Conservation (phyloP, 2,888 invertebrate genomes). For the Acronicta aceris region DNA sequence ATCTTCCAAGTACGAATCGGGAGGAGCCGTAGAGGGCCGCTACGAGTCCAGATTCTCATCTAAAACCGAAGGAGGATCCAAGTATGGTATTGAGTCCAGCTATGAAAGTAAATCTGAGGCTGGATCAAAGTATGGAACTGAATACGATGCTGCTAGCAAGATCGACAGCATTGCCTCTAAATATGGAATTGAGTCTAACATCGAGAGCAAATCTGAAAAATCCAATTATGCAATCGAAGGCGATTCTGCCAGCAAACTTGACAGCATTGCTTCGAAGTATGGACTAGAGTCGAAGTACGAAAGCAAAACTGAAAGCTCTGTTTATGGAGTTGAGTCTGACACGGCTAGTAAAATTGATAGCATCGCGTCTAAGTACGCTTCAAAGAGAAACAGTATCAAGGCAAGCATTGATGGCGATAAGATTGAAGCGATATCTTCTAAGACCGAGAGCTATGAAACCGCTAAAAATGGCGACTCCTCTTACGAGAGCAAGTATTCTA, state of each 20-base stretch:
- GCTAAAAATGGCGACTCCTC: constrained; percentile 71
- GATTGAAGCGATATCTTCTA: constrained; percentile 69
- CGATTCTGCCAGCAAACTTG: constrained; percentile 57
- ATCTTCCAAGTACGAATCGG: constrained; percentile 71
- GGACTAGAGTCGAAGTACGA: constrained; percentile 55
- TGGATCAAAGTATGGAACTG: constrained; percentile 69
- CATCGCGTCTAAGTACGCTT: constrained; percentile 66
- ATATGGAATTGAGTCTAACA: constrained; percentile 71
- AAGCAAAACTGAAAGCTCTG: constrained; percentile 49
- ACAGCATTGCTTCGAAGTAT: constrained; percentile 60
- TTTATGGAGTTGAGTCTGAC: constrained; percentile 54
- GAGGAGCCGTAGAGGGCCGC: constrained; percentile 75
- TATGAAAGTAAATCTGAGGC: constrained; percentile 72
- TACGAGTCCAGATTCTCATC: constrained; percentile 81
- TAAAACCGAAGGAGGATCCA: constrained; percentile 55
- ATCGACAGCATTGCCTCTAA: constrained; percentile 73
- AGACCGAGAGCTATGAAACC: constrained; percentile 72
- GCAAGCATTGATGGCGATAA: constrained; percentile 70
- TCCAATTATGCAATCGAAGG: constrained; percentile 56
- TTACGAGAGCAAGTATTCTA: constrained; percentile 76
- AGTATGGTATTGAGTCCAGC: constrained; percentile 72
- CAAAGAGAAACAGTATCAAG: constrained; percentile 65
- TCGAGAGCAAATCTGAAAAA: constrained; percentile 54
- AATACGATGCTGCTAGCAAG: constrained; percentile 63
- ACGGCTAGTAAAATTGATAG: constrained; percentile 64